phyloP scores from a whole-genome alignment of 1,140 invertebrate genomes.

The Pseudomyrmex sp. region DNA sequence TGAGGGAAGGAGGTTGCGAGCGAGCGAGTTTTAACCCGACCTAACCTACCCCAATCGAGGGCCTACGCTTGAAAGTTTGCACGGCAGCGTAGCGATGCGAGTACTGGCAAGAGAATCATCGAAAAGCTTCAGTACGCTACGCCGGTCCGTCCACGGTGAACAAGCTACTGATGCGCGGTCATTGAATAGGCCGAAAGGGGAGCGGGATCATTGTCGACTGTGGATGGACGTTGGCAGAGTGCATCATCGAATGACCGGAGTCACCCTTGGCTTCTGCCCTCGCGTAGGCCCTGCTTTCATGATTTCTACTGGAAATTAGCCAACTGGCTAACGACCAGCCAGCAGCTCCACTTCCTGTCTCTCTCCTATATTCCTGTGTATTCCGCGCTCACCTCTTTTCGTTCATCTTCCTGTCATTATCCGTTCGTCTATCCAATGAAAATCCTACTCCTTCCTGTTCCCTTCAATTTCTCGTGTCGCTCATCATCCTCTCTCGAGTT shows the following conservation, averaged over 20 bases:
- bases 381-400: constrained; percentile 41
- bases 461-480: constrained; percentile 16
- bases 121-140: constrained; percentile 77
- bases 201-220: constrained; percentile 85
- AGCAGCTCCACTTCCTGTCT: constrained; percentile 74
- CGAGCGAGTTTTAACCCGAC: constrained; percentile 71
- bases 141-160: constrained; percentile 68
- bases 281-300: constrained; percentile 79
- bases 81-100: constrained; percentile 62
- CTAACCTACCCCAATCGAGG: constrained; percentile 83
- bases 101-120: constrained; percentile 80
- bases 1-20: constrained; percentile 53
- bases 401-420: constrained; percentile 40
- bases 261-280: constrained; percentile 70
- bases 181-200: constrained; percentile 84
- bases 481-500: constrained; percentile 67
- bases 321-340: constrained; percentile 85
- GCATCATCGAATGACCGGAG: constrained; percentile 84
- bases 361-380: constrained; percentile 6
- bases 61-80: constrained; percentile 73
- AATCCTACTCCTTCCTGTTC: constrained; percentile 20
- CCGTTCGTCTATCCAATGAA: constrained; percentile 26
- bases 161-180: constrained; percentile 78
- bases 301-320: constrained; percentile 85
- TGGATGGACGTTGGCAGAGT: constrained; percentile 75